Evolutionary conservation across 2,113 vertebrate species (phyloP), one percentile per base, ranked within the genome.

Genomic region (Edolisoma coerulescens): DNA sequence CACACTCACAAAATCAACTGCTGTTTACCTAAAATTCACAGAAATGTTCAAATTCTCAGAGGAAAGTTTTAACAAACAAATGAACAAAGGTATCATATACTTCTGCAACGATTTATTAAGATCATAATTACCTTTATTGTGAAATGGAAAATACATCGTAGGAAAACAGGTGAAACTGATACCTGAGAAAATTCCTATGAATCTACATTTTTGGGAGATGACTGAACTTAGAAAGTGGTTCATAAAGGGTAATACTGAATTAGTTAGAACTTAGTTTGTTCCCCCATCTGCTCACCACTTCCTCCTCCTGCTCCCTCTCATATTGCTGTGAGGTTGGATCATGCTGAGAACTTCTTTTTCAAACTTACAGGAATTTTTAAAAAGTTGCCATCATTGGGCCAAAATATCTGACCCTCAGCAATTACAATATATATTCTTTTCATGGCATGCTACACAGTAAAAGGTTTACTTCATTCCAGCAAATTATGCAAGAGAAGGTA

Each of bases 281-380:
- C 33, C 35, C 47, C 11, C 10, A 44, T 47, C 52, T 76, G 39
- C 56, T 67, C 42, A 82, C 44, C 53, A 78, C 53, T 77, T 70
- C 60, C n/a, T 95, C 60, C 57, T 59, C 28, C 70, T 52, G 24
- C 56, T 83, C 37, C 65, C 56, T 85, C 68, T 91, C 13, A 0
- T 68, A 61, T 56, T 64, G 32, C 45, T 84, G 32, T 60, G 44
- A 88, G 56, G 57, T 82, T 60, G n/a, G 23, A 61, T 27, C 77
- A 54, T 28, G 39, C 60, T 20, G 19, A 92, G 57, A 68, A 80
- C 37, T 5, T 76, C 57, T 95, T 41, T 94, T 95, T 87, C 91
- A 74, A 54, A 94, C 75, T 82, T 59, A 84, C 59, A 95, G 28
- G 79, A 78, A 59, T 92, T 95, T 93, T 89, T 87, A 64, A 77